These are phyloP conservation scores for Brachionus koreanus DNA, from an alignment of 1,140 invertebrate genomes.

Conservation along the genomic window DNA sequence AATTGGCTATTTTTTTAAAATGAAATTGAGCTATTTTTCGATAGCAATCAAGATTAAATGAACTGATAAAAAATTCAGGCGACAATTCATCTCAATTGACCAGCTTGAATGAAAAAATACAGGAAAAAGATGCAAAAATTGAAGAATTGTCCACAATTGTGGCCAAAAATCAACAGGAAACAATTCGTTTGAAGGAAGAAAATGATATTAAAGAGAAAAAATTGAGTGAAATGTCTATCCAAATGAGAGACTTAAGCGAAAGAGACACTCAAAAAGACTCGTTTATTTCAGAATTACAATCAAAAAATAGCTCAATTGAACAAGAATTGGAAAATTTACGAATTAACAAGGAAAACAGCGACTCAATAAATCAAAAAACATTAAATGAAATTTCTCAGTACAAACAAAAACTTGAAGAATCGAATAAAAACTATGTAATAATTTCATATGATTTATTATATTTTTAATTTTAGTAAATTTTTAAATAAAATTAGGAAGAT, in stretches of 20 bases:
- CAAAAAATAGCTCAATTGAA: neutral
- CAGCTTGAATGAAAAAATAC: conserved; percentile 54
- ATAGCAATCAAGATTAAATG: conserved; percentile 54
- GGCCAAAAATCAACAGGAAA: neutral
- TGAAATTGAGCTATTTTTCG: neutral
- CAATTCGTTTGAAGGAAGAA: neutral
- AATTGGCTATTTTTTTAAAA: neutral
- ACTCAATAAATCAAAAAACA: neutral
- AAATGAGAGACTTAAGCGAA: neutral
- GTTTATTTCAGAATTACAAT: neutral
- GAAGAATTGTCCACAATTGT: conserved; percentile 26
- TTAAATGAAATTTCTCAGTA: neutral
- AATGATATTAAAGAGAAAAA: neutral
- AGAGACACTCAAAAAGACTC: neutral
- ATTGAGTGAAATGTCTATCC: neutral
- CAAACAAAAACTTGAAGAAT: neutral
- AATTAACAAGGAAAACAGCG: neutral
- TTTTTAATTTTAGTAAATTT: neutral
- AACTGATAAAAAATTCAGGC: conserved; percentile 57
- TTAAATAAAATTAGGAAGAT: neutral
- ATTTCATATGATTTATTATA: neutral
- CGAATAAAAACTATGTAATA: neutral
- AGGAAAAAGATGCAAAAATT: conserved; percentile 57
- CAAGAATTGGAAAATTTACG: neutral
- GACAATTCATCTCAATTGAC: conserved; percentile 56